Evolutionary conservation across 92 coral and sea anemone species (phyloP).

Genomic region (Parazoanthus darwini): DNA sequence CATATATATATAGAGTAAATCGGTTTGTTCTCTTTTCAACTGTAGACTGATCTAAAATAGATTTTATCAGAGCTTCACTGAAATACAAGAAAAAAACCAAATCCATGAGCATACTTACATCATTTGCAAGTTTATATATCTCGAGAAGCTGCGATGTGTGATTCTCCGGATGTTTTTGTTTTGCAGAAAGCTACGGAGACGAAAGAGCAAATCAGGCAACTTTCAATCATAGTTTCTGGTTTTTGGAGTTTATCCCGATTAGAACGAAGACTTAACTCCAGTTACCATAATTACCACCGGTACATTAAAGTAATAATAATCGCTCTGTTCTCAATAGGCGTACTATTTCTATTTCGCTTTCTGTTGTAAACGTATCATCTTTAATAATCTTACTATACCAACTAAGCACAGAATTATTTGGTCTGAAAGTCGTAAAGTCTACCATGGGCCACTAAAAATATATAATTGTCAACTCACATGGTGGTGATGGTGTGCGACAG

Average conservation of each 20-base stretch:
- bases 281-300: background rate
- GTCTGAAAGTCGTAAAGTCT: background rate
- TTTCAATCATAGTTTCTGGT: background rate
- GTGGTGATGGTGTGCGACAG: conserved; percentile 63
- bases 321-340: background rate
- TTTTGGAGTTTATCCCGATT: too few relatives aligned
- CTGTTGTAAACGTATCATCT: too few relatives aligned
- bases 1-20: too few relatives aligned
- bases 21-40: too few relatives aligned
- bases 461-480: conserved; percentile 57
- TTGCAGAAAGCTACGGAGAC: conserved; percentile 34
- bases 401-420: background rate
- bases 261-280: too few relatives aligned
- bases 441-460: background rate
- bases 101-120: conserved; percentile 56
- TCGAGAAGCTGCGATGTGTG: conserved; percentile 63
- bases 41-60: too few relatives aligned
- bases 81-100: too few relatives aligned
- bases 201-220: background rate
- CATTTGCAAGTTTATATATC: conserved; percentile 51
- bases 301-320: too few relatives aligned
- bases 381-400: too few relatives aligned
- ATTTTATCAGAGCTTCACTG: too few relatives aligned
- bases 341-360: background rate
- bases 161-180: conserved; percentile 46